Conservation (phyloP, 2,888 invertebrate species). For the Acanthosoma haemorrhoidale region DNA sequence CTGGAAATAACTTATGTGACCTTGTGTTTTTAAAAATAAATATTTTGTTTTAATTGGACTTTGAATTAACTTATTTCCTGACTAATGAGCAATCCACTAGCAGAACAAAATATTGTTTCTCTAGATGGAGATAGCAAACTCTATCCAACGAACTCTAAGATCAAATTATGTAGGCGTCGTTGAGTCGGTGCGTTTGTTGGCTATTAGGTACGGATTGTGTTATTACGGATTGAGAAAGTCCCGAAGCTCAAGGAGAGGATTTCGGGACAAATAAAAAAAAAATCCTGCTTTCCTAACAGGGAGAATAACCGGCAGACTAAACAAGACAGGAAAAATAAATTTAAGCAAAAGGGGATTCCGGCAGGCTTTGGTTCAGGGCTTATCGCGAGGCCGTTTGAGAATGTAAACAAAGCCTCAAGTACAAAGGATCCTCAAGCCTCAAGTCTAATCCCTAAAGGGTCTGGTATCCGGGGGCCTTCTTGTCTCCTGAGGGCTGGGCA, state of each 20-base stretch:
- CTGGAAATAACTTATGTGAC: no score
- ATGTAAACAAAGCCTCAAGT: not conserved
- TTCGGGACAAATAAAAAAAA: not conserved
- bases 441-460: not conserved
- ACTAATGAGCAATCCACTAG: no score
- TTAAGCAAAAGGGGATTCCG: conserved; percentile 4
- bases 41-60: no score
- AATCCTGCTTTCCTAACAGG: conserved; percentile 8
- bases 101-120: no score
- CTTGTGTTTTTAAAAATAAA: no score
- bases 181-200: no score
- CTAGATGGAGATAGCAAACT: no score
- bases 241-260: not conserved
- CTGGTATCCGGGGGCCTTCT: not conserved
- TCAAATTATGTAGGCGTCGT: no score
- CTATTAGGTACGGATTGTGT: no score
- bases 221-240: not conserved
- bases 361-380: not conserved
- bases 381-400: conserved; percentile 8
- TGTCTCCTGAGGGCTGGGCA: no score
- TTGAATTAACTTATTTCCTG: no score
- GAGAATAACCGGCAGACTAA: not conserved
- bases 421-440: not conserved
- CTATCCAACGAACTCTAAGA: no score
- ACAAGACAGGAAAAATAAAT: conserved; percentile 8